Percentiles rank a stretch among this genome's conserved stretches.
These are phyloP conservation scores for Sepiola atlantica DNA, from an alignment of 2,888 invertebrate species.

Conservation along the genomic window DNA sequence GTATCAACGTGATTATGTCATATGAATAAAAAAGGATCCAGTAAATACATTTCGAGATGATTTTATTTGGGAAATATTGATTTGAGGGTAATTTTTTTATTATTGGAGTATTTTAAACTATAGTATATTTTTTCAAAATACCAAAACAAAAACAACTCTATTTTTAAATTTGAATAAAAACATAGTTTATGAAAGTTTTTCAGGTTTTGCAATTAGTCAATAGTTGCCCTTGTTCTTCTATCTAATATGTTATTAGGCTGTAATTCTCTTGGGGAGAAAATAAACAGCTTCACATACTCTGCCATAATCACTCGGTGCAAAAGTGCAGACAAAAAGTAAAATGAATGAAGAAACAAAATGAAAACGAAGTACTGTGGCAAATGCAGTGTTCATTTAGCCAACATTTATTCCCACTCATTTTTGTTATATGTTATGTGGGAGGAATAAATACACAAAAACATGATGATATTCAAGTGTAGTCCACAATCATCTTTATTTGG, in stretches of 20 bases:
- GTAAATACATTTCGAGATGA: too few relatives aligned
- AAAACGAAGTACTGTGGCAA: background rate
- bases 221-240: background rate
- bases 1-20: too few relatives aligned
- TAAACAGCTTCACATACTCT: background rate
- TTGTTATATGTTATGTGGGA: too few relatives aligned
- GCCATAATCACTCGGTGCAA: background rate
- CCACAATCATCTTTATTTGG: too few relatives aligned
- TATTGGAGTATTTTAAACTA: too few relatives aligned
- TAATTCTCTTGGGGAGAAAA: background rate
- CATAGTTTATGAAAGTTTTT: background rate
- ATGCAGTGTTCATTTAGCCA: background rate
- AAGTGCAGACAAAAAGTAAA: background rate
- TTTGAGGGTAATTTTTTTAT: too few relatives aligned
- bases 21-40: too few relatives aligned
- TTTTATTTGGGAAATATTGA: too few relatives aligned
- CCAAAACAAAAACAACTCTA: background rate
- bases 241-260: background rate
- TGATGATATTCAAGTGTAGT: too few relatives aligned
- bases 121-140: too few relatives aligned
- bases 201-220: background rate
- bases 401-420: constrained; percentile 32
- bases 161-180: too few relatives aligned
- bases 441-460: too few relatives aligned
- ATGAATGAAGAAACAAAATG: background rate